phyloP scores from a whole-genome alignment of 2,113 vertebrate species.

The Nestor notabilis region DNA sequence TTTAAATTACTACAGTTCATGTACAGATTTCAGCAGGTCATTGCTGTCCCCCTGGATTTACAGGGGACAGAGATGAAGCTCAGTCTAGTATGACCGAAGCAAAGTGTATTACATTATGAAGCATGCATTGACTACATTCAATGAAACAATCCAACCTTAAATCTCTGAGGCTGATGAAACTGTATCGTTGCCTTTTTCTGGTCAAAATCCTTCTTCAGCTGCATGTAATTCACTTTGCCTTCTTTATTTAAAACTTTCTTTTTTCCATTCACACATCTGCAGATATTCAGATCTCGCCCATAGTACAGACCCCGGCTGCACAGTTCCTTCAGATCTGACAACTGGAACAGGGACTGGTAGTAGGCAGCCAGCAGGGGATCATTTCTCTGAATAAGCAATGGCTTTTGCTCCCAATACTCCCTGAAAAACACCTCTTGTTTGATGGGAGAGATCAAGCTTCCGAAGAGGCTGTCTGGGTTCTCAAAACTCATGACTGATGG shows the following conservation, averaged over 20 bases:
- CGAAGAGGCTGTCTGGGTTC: constrained; percentile 80
- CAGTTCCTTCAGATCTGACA: constrained; percentile 80
- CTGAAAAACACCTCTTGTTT: constrained; percentile 81
- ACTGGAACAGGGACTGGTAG: constrained; percentile 84
- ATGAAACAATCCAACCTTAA: constrained; percentile 79
- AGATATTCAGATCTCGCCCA: constrained; percentile 83
- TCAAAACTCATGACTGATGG: constrained; percentile 67
- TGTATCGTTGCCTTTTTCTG: constrained; percentile 89
- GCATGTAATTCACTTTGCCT: constrained; percentile 78
- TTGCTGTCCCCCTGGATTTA: background rate
- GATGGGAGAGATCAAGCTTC: constrained; percentile 86
- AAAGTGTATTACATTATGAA: background rate
- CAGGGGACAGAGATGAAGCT: background rate
- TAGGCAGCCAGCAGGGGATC: constrained; percentile 73
- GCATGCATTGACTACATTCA: background rate
- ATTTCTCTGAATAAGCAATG: constrained; percentile 81
- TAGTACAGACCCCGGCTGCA: constrained; percentile 78
- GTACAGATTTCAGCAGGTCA: background rate
- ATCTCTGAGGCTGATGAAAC: constrained; percentile 94
- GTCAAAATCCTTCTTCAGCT: constrained; percentile 83
- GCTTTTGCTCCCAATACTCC: constrained; percentile 90
- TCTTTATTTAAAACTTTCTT: constrained; percentile 86
- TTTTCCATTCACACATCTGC: constrained; percentile 81
- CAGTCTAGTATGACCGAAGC: background rate
- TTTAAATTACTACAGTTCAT: background rate